These are phyloP conservation scores for Ceyx margarethae DNA, from an alignment of 2,113 vertebrate species.

Conservation along the genomic window DNA sequence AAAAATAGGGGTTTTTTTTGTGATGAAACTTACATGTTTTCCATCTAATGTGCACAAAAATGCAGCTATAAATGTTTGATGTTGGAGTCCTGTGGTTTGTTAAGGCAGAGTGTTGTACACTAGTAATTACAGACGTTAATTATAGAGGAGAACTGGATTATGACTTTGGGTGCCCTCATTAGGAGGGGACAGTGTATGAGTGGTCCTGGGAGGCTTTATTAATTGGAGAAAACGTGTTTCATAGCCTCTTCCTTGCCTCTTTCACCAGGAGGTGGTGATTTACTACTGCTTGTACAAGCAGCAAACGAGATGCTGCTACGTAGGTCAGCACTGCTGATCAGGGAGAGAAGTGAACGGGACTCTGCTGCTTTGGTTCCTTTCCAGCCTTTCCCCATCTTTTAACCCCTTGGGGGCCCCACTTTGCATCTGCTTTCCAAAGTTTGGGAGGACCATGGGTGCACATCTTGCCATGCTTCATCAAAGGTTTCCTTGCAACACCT, in stretches of 20 bases:
- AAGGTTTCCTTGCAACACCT: neutral
- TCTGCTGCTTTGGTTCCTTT: neutral
- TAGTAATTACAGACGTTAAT: constrained; percentile 6
- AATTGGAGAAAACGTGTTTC: constrained; percentile 31
- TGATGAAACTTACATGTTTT: neutral
- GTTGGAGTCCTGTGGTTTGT: neutral
- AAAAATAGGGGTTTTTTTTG: neutral
- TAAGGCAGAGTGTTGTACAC: neutral
- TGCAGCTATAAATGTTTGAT: neutral
- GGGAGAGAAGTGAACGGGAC: neutral
- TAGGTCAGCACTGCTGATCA: neutral
- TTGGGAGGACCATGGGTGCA: neutral
- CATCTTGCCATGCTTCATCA: neutral
- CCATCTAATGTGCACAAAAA: neutral
- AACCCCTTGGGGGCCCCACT: neutral
- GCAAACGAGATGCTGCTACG: neutral
- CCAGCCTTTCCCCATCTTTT: neutral
- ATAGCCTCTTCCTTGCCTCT: neutral
- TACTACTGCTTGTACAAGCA: neutral
- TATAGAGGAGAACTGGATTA: constrained; percentile 1
- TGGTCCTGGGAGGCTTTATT: constrained; percentile 31
- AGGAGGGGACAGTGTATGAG: constrained; percentile 3
- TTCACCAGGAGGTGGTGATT: constrained; percentile 8
- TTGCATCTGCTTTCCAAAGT: neutral
- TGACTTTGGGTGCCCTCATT: constrained; percentile 43